phyloP scores from a whole-genome alignment of 1,140 invertebrate species.

The Trinorchestia longiramus region DNA sequence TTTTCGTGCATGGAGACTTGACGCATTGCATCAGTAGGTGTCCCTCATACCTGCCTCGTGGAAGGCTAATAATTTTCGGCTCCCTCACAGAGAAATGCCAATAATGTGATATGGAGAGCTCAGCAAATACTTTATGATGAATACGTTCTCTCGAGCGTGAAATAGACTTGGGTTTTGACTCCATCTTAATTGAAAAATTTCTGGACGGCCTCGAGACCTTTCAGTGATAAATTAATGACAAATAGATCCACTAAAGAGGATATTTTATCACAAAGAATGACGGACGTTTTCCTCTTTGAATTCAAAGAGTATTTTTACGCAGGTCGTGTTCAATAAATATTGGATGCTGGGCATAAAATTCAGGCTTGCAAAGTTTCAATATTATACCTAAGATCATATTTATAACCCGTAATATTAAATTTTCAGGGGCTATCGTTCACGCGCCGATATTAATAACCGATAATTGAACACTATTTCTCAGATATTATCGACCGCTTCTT shows the following conservation, averaged over 20 bases:
- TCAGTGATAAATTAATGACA: background rate
- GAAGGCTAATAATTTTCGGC: background rate
- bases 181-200: conserved; percentile 43
- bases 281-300: background rate
- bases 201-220: background rate
- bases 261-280: background rate
- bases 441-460: conserved; percentile 21
- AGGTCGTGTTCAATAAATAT: conserved; percentile 32
- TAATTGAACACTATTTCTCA: background rate
- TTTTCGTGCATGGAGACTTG: background rate
- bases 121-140: conserved; percentile 24
- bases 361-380: background rate
- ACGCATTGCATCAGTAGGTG: background rate
- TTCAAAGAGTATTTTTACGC: background rate
- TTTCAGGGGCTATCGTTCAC: background rate
- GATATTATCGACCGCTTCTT: background rate
- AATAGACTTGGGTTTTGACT: background rate
- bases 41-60: conserved; percentile 6
- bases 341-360: background rate
- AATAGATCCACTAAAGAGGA: conserved; percentile 1
- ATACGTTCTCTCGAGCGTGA: conserved; percentile 28
- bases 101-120: conserved; percentile 7
- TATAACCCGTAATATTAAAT: background rate
- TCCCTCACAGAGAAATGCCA: conserved; percentile 6
- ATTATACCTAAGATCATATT: background rate